Base-by-base conservation (phyloP, 2,113 vertebrate species). In the Pionites leucogaster region DNA sequence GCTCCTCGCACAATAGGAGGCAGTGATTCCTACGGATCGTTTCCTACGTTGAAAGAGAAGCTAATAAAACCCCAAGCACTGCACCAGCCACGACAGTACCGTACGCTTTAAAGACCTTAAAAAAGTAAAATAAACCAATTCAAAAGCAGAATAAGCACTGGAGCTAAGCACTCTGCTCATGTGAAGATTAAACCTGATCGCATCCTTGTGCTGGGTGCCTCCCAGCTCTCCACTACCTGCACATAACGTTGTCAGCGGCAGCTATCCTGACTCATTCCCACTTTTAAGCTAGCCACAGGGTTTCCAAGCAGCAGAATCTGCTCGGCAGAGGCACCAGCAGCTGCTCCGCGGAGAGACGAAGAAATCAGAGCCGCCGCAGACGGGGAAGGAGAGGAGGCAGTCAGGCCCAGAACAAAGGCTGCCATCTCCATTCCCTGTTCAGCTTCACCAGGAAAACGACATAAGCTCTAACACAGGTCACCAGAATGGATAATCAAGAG, bases 351-450 rank as follows among this genome's bases (percentile, higher is more conserved):
- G 78, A 53, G 62, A 91, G 16, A 24, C 0, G 50, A 82, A 89
- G 77, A 64, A 96, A 95, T 31, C 57, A 23, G 67, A 79, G 88
- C 59, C 82, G 50, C 80, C 4, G 68, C 76, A 7, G 79, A 35
- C 8, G 83, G 67, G 85, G 89, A 95, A 90, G 53, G 91, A 94
- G 78, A 93, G 67, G 25, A 59, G 64, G 80, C 39, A 29, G 52
- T 10, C 91, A 68, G 93, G 83, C 65, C 71, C 76, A 93, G 97
- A 98, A 98, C 98, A 98, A 98, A 98, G 98, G 24, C 97, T 87
- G 95, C 90, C 93, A 77, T 95, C 87, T 39, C 88, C 89, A 46
- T 33, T 17, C 70, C 64, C 64, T 47, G 9, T 7, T 47, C 31
- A 24, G 86, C 25, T 39, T 72, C 35, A 7, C 1, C 67, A 62